Conservation (phyloP, 2,888 invertebrate genomes). For the Digitonthophagus gazella region DNA sequence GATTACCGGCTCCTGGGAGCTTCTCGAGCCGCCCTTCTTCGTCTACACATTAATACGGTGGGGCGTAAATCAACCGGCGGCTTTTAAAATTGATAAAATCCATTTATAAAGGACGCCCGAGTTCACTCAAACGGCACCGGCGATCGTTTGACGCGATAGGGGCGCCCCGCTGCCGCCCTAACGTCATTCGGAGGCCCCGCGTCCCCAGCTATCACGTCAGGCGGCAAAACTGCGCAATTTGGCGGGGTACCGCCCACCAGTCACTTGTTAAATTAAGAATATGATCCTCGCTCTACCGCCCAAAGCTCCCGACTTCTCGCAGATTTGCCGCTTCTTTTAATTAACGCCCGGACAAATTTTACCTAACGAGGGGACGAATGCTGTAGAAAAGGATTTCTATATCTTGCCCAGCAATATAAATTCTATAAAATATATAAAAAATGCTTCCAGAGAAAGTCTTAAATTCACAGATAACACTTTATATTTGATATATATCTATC, state of each 20-base stretch:
- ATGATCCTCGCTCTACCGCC: constrained; percentile 39
- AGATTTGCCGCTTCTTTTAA: not conserved
- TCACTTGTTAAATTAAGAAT: constrained; percentile 51
- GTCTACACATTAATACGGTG: constrained; percentile 22
- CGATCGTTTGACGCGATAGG: constrained; percentile 21
- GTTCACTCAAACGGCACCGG: constrained; percentile 49
- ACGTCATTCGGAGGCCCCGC: constrained; percentile 14
- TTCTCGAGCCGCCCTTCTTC: not conserved
- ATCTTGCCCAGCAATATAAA: no score
- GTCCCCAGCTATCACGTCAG: constrained; percentile 44
- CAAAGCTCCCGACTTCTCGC: not conserved
- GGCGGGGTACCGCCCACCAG: constrained; percentile 39
- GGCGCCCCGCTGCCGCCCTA: not conserved
- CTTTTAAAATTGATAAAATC: constrained; percentile 53
- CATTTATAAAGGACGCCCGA: constrained; percentile 53
- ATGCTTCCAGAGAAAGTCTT: no score
- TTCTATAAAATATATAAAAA: no score
- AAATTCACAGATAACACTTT: no score
- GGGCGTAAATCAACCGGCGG: constrained; percentile 45
- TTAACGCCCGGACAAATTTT: not conserved
- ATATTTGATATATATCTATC: no score
- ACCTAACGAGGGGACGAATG: not conserved
- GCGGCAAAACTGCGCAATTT: constrained; percentile 49
- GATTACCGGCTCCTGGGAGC: not conserved
- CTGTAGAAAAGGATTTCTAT: no score